Evolutionary conservation across 2,888 invertebrate genomes (phyloP), one percentile per base, ranked within the genome.

Genomic region (Dione juno): DNA sequence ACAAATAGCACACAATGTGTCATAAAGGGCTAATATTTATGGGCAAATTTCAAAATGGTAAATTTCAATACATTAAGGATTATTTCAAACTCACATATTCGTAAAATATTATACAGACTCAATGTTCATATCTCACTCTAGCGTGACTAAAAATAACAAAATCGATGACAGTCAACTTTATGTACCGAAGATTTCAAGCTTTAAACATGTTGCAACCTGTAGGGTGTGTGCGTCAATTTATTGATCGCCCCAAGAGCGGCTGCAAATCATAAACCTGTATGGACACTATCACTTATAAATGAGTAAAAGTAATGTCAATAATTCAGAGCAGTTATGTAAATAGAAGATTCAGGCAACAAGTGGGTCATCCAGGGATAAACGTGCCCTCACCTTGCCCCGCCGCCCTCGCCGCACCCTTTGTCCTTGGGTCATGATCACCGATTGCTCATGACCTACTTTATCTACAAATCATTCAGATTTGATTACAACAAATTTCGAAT

Each of bases 371-470:
- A 81, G 86, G 86, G 84, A 76, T 66, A 67, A 16, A 21, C 67
- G 65, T 61, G 74, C 71, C 75, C 71, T 74, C 74, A 72, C 76
- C 73, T 75, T 72, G 65, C 70, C 52, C 68, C 63, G 64, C 69
- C 61, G 41, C 64, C 43, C 73, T 54, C 53, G 37, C 68, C 61
- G 52, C 66, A 69, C 72, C 75, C 66, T 74, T 65, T 69, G 72
- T 57, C 68, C 54, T 71, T 85, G 83, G 92, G 92, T 91, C 92
- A 90, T 88, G 92, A 92, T 85, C 91, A 82, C 80, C 74, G 81
- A 76, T 75, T 85, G 91, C 84, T 92, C 92, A 89, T 92, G 92
- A 92, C 92, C 92, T 82, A 92, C 83, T 90, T 92, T 88, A 86
- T 86, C 85, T 85, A 81, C 82, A 86, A 87, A 88, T 79, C 77